Percentiles rank a stretch among this genome's conserved stretches.
phyloP scores from a whole-genome alignment of 2,113 vertebrate species.

The Setophaga coronata region DNA sequence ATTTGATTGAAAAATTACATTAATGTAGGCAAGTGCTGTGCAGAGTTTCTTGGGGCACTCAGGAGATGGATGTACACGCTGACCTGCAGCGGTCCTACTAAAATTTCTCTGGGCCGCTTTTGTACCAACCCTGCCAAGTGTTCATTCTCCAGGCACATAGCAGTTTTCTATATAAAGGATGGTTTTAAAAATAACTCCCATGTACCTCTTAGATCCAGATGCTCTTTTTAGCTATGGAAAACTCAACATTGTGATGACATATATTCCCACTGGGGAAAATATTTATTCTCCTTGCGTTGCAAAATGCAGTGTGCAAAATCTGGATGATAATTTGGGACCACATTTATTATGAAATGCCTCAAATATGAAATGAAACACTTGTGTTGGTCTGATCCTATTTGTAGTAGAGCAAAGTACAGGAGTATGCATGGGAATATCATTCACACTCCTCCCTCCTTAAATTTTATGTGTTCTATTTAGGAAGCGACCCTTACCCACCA shows the following conservation, averaged over 20 bases:
- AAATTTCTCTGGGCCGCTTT: not conserved
- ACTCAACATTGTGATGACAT: not conserved
- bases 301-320: not conserved
- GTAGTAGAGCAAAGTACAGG: not conserved
- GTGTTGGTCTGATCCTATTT: not conserved
- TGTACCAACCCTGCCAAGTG: not conserved
- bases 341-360: not conserved
- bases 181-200: slow-evolving; percentile 31
- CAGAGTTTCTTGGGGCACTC: not conserved
- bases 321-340: not conserved
- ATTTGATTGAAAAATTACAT: not conserved
- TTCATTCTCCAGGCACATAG: not conserved
- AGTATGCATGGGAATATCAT: not conserved
- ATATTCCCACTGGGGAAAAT: not conserved
- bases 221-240: slow-evolving; percentile 32
- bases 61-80: not conserved
- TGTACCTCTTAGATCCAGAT: not conserved
- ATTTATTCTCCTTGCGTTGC: not conserved
- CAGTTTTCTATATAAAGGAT: slow-evolving; percentile 24
- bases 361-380: not conserved
- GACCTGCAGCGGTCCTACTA: not conserved
- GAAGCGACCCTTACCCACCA: not conserved
- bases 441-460: not conserved
- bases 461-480: not conserved
- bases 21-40: not conserved